These are phyloP conservation scores for Ylistrum balloti DNA, from an alignment of 1,140 invertebrate genomes.

Conservation along the genomic window DNA sequence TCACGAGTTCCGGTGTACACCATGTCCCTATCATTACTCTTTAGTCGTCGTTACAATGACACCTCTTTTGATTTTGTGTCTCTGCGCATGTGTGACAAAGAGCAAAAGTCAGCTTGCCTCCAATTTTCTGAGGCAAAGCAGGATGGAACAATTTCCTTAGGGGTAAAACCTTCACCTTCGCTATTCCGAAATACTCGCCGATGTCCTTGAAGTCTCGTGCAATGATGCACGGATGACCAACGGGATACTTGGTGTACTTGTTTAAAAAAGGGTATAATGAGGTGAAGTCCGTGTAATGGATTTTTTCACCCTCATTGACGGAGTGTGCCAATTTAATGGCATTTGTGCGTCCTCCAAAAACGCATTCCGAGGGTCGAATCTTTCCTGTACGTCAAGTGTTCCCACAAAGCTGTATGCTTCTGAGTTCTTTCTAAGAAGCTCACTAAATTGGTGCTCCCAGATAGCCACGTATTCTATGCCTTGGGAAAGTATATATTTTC, in stretches of 20 bases:
- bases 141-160: conserved; percentile 49
- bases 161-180: conserved; percentile 50
- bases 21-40: conserved; percentile 79
- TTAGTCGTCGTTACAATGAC: conserved; percentile 61
- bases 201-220: conserved; percentile 51
- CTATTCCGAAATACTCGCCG: conserved; percentile 42
- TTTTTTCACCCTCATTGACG: conserved; percentile 42
- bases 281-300: conserved; percentile 61
- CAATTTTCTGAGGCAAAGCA: conserved; percentile 40
- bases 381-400: conserved; percentile 46
- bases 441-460: conserved; percentile 57
- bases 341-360: conserved; percentile 56
- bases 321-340: conserved; percentile 29
- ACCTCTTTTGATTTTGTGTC: conserved; percentile 18
- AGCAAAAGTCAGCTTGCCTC: conserved; percentile 54
- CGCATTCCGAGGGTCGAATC: conserved; percentile 52
- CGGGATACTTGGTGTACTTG: conserved; percentile 50
- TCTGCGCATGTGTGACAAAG: conserved; percentile 52
- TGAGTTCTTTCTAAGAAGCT: conserved; percentile 44
- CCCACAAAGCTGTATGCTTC: conserved; percentile 40
- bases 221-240: conserved; percentile 51
- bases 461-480: conserved; percentile 48
- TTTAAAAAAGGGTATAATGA: conserved; percentile 60
- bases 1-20: conserved; percentile 77
- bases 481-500: conserved; percentile 45